These are phyloP conservation scores for Antedon bifida DNA, from an alignment of 35 echinoderm and acorn worm species.

Conservation along the genomic window DNA sequence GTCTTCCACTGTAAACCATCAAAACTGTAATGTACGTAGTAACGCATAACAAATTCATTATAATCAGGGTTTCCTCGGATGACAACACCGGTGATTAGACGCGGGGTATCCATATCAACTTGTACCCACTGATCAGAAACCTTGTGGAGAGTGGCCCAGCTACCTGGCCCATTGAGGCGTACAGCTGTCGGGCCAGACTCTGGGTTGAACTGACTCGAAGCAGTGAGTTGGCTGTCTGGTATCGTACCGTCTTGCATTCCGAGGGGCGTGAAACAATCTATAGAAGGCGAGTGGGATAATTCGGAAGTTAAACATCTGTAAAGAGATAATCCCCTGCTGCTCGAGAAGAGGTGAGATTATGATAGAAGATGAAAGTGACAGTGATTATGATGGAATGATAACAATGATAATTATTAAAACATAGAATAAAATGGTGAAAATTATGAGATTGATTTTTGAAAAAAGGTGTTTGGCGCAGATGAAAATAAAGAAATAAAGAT, in stretches of 20 bases:
- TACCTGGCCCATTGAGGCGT: background rate
- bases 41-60: background rate
- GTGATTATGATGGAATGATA: background rate
- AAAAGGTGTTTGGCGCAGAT: background rate
- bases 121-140: background rate
- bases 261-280: background rate
- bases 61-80: background rate
- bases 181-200: background rate
- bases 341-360: background rate
- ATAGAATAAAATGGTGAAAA: background rate
- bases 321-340: background rate
- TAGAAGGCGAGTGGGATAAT: background rate
- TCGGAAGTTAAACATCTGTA: background rate
- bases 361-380: background rate
- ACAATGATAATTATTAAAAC: background rate
- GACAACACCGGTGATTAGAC: background rate
- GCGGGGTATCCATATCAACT: background rate
- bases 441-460: background rate
- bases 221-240: background rate
- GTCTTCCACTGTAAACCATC: background rate
- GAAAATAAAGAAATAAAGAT: too few relatives aligned
- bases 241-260: slow-evolving; percentile 8
- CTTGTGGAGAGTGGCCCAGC: background rate
- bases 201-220: background rate
- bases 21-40: background rate